Evolutionary conservation across 1,140 invertebrate species (phyloP), one percentile per base, ranked within the genome.

Genomic region (Pollicipes pollicipes): DNA sequence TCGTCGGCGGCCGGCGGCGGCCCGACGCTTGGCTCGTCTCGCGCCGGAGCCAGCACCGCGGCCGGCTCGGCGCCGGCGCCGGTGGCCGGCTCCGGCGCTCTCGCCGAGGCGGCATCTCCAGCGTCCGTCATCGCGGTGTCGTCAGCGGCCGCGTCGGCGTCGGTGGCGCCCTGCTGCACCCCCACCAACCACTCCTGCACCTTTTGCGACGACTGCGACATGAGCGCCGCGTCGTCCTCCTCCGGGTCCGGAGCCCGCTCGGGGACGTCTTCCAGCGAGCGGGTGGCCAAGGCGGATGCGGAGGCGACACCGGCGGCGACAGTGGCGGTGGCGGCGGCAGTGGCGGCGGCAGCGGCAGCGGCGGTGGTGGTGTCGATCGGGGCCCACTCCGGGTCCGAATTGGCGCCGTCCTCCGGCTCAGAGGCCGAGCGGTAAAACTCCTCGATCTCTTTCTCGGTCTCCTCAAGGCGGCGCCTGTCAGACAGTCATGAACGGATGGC

Each of bases 401-500:
- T 68, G 30, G 70, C 68, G 29, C 45, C 68, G 26, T 74, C 74
- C 27, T 72, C 73, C 63, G 78, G 76, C 72, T 85, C 83, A 68
- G 79, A 78, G 71, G 85, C 84, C 77, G 83, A 85, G 77, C 84
- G 84, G 74, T 83, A 86, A 73, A 85, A 79, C 74, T 83, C 80
- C 75, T 84, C 81, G 68, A 84, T 82, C 78, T 83, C 81, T 76
- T 84, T 85, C 76, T 85, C 82, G 73, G 82, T 79, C 76, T 84
- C 78, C 76, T 84, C 80, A 45, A 74, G 30, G 27, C 67, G 30
- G 26, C 71, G 8, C 45, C 45, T 58, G 45, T 58, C n/a, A n/a
- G n/a, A n/a, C n/a, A n/a, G n/a, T n/a, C n/a, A n/a, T n/a, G n/a
- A n/a, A n/a, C n/a, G n/a, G n/a, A n/a, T n/a, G n/a, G n/a, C n/a